Percentiles rank a stretch among this genome's conserved stretches.
Evolutionary conservation across 2,888 invertebrate genomes (phyloP).

Genomic region (Corythucha ciliata): DNA sequence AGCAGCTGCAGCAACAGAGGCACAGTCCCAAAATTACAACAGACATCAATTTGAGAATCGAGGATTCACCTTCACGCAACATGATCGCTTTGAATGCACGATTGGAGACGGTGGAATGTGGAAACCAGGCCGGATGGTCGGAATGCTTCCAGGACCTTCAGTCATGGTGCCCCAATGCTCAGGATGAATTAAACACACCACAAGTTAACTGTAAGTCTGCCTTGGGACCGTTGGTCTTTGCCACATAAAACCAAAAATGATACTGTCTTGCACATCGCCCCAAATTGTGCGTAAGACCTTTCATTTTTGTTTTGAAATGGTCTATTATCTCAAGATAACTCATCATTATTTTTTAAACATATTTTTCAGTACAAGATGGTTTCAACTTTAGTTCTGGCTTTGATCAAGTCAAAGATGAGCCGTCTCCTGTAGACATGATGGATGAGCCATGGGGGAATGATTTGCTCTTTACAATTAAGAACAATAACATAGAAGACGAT

Average conservation of each 20-base stretch:
- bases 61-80: too few species aligned
- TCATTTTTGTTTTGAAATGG: too few species aligned
- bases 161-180: conserved; percentile 47
- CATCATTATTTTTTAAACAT: too few species aligned
- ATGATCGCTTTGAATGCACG: too few species aligned
- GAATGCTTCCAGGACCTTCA: conserved; percentile 64
- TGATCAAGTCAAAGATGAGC: conserved; percentile 24
- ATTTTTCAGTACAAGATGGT: conserved; percentile 29
- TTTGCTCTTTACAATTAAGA: too few species aligned
- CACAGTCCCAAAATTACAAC: too few species aligned
- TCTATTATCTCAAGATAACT: too few species aligned
- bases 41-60: background rate
- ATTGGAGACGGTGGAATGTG: conserved; percentile 14
- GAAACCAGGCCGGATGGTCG: conserved; percentile 40
- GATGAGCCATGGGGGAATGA: conserved; percentile 23
- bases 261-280: background rate
- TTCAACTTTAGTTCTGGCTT: conserved; percentile 29
- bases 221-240: too few species aligned
- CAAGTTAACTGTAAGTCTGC: conserved; percentile 27
- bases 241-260: too few species aligned
- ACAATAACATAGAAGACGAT: too few species aligned
- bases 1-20: too few species aligned
- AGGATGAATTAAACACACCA: conserved; percentile 31
- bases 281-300: too few species aligned
- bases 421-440: conserved; percentile 22